A percentile compares a stretch with the other conserved stretches of the same genome.
Evolutionary conservation across 2,888 invertebrate genomes (phyloP).

Genomic region (Bombyx huttoni): DNA sequence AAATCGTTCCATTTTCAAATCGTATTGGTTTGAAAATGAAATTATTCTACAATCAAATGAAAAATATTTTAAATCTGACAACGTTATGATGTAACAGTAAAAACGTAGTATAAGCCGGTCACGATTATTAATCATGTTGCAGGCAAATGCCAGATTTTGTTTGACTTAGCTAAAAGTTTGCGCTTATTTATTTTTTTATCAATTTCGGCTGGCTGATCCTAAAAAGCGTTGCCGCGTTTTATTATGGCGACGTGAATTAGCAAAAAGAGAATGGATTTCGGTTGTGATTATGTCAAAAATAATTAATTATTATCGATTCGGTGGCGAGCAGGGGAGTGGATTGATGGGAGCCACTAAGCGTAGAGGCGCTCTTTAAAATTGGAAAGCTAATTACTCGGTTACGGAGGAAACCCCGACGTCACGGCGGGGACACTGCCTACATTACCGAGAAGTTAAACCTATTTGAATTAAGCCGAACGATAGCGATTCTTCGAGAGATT

Average conservation of each 20-base stretch:
- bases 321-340: slow-evolving; percentile 51
- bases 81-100: too few species aligned
- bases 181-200: slow-evolving; percentile 70
- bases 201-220: slow-evolving; percentile 56
- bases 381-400: slow-evolving; percentile 62
- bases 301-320: slow-evolving; percentile 80
- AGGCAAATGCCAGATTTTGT: slow-evolving; percentile 51
- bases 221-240: slow-evolving; percentile 65
- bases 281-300: slow-evolving; percentile 80
- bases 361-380: slow-evolving; percentile 57
- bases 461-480: background rate
- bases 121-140: slow-evolving; percentile 49
- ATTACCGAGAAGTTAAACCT: slow-evolving; percentile 30
- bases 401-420: slow-evolving; percentile 21
- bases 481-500: background rate
- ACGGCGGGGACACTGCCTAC: slow-evolving; percentile 35
- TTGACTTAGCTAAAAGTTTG: slow-evolving; percentile 60
- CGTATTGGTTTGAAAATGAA: background rate
- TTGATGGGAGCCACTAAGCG: slow-evolving; percentile 49
- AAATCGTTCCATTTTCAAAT: slow-evolving; percentile 6
- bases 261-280: slow-evolving; percentile 77
- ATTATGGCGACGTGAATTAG: slow-evolving; percentile 78
- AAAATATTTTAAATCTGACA: too few species aligned
- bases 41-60: too few species aligned
- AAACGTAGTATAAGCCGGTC: slow-evolving; percentile 3